These are phyloP conservation scores for Lathronympha strigana DNA, from an alignment of 2,888 invertebrate species.

Conservation along the genomic window DNA sequence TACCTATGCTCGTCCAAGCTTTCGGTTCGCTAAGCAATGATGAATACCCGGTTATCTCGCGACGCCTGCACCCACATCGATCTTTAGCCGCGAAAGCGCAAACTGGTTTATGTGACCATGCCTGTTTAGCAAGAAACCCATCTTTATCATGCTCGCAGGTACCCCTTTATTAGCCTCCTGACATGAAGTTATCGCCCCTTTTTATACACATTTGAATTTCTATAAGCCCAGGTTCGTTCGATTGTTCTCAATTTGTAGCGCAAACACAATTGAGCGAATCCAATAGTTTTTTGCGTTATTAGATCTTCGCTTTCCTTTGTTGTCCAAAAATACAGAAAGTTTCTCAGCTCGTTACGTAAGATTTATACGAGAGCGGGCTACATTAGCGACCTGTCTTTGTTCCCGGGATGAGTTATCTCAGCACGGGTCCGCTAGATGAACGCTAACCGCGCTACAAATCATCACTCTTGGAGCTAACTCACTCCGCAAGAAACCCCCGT, in stretches of 20 bases:
- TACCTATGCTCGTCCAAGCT: not conserved
- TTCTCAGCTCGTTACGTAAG: conserved; percentile 24
- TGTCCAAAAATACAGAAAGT: conserved; percentile 20
- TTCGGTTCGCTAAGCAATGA: not conserved
- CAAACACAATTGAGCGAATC: conserved; percentile 21
- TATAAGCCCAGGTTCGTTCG: conserved; percentile 21
- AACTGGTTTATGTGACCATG: conserved; percentile 38
- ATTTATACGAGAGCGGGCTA: conserved; percentile 39
- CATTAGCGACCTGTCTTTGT: conserved; percentile 61
- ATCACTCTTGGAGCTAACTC: conserved; percentile 66
- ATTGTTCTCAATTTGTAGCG: conserved; percentile 28
- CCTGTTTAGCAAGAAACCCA: conserved; percentile 39
- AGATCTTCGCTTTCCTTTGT: conserved; percentile 15
- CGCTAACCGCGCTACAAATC: conserved; percentile 76
- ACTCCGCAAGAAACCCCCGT: conserved; percentile 61
- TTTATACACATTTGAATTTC: conserved; percentile 19
- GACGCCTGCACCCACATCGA: conserved; percentile 29
- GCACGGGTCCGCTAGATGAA: conserved; percentile 66
- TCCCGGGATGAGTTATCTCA: conserved; percentile 63
- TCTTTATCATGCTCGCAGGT: conserved; percentile 37
- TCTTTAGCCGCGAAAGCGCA: conserved; percentile 36
- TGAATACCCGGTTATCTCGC: not conserved
- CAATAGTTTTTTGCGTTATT: conserved; percentile 25
- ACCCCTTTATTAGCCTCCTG: conserved; percentile 34
- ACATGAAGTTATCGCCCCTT: conserved; percentile 29